Percentiles rank a stretch among this genome's conserved stretches.
Evolutionary conservation across 2,113 vertebrate species (phyloP).

Genomic region (Rhipidura dahli): DNA sequence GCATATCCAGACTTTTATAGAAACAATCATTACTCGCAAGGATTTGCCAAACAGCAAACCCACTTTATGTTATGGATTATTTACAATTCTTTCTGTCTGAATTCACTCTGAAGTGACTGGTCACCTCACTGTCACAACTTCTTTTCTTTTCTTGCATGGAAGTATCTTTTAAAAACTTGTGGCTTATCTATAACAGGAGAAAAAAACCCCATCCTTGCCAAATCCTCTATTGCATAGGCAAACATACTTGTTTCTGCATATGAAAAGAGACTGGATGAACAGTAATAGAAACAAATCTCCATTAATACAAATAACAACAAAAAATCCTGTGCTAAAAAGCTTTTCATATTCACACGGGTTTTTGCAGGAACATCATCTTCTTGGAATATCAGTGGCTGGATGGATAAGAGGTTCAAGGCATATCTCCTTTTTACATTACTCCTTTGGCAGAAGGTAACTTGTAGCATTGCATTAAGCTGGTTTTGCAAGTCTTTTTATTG

Average conservation of each 20-base stretch:
- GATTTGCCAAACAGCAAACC: neutral
- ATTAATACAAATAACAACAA: neutral
- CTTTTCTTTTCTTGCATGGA: neutral
- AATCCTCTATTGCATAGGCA: neutral
- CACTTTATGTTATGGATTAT: neutral
- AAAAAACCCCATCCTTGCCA: neutral
- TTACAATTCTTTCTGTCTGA: neutral
- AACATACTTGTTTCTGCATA: neutral
- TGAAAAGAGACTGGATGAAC: neutral
- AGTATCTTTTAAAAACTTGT: neutral
- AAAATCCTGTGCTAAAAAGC: neutral
- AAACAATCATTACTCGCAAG: neutral
- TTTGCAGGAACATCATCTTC: neutral
- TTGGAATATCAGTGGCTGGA: neutral
- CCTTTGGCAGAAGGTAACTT: neutral
- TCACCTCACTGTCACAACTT: neutral
- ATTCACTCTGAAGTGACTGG: neutral
- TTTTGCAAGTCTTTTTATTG: neutral
- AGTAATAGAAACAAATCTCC: neutral
- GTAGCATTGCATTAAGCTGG: neutral
- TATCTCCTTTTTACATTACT: neutral
- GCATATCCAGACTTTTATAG: neutral
- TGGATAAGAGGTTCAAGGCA: neutral
- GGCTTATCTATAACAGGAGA: neutral
- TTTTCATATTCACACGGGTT: neutral